Base-by-base conservation (phyloP, 2,888 invertebrate genomes). In the Eilema sororculum region DNA sequence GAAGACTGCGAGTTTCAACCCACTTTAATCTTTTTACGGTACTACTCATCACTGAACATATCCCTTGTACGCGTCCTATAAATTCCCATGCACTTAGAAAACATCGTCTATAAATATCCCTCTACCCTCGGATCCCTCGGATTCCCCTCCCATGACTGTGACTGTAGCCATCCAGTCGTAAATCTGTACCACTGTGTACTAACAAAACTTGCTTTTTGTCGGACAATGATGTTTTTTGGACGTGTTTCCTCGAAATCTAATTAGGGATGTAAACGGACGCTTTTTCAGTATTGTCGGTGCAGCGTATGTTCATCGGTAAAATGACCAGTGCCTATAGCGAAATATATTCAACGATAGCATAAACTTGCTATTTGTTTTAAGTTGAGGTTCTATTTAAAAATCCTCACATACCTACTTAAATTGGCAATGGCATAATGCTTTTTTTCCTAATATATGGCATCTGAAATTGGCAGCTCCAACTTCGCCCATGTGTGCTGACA, bases 71-170 rank as follows among this genome's bases (percentile, higher is more conserved):
- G 30, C 65, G 74, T 67, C 76, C 73, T 75, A 82, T 82, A 80
- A 82, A 81, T 80, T 71, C 73, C 83, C 80, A 74, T 78, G 67
- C 79, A 77, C 74, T 80, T 74, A 78, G 74, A 82, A 74, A 73
- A 79, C 85, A 69, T 64, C 73, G 65, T 75, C 84, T 90, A 88
- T 87, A 88, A 88, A 90, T 89, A 89, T 81, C 65, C 71, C 74
- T 69, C 79, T 87, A 86, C 89, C 89, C 90, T 89, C 86, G 84
- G 83, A 85, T 89, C 89, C 89, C 90, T 89, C 86, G 84, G 83
- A 85, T 89, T 86, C 89, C 82, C 86, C 74, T 79, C 73, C 79
- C 83, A 77, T 87, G 87, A 89, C 77, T 86, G 83, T 81, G 70
- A 59, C 33, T 65, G 62, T 65, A 25, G 67, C 57, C 30, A 59